Evolutionary conservation across 2,888 invertebrate genomes (phyloP), one percentile per base, ranked within the genome.

Genomic region (Plutella xylostella): DNA sequence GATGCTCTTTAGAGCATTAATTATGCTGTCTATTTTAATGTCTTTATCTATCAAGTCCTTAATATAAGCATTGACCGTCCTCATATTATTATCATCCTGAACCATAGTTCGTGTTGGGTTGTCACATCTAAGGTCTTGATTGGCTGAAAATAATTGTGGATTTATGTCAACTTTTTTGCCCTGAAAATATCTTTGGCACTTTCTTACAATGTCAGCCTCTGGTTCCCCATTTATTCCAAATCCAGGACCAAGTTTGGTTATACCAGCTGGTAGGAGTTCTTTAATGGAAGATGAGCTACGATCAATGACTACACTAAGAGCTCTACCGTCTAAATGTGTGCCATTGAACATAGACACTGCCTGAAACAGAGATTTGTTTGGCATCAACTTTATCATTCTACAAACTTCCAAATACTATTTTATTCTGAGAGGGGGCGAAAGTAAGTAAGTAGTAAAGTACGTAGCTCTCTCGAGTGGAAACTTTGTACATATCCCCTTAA

Each of bases 311-410:
- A 80, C 57, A 50, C 62, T 66, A 3, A 80, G 55, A 1, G 46
- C 47, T 31, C 49, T 45, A 0, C 77, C 78, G 45, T 70, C 71
- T 41, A 58, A 63, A 4, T 47, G 51, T 55, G 74, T 72, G 0
- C 63, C 66, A 42, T 80, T 62, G 0, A 80, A 55, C 76, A 80
- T 72, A 19, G 80, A 72, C 31, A 80, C 55, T 0, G 80, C 79
- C 80, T 80, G 67, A 44, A 72, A 74, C 7, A 30, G 21, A 40
- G 17, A 45, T 5, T 25, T 25, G 9, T 25, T 25, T 7, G 5
- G 25, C 25, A 25, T 5, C 5, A 25, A 9, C 25, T 5, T 7
- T 9, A 25, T 25, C 6, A 25, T 7, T 25, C 9, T 25, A 9
- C 5, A 25, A 5, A 25, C 9, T 25, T 7, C 5, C 9, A 25